These are phyloP conservation scores for Halcyon malimbica DNA, from an alignment of 2,113 vertebrate genomes.

Conservation along the genomic window DNA sequence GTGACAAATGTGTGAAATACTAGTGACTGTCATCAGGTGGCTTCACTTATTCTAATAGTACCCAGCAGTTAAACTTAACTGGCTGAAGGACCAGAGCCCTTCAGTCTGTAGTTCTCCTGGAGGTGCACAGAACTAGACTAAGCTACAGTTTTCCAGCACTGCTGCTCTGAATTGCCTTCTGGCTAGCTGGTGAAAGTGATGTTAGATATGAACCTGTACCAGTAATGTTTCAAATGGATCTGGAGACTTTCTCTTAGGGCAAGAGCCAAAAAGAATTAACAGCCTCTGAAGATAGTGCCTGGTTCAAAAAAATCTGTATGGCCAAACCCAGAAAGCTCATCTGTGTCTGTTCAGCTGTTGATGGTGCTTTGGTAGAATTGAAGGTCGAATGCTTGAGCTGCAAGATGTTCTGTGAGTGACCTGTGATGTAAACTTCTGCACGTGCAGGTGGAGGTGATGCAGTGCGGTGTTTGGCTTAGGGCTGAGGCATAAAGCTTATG, in stretches of 20 bases:
- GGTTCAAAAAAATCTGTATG: neutral
- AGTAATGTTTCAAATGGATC: neutral
- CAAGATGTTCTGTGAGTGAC: neutral
- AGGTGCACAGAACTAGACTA: neutral
- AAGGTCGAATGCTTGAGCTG: neutral
- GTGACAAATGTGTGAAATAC: neutral
- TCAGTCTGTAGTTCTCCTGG: neutral
- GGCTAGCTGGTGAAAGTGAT: neutral
- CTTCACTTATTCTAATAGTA: neutral
- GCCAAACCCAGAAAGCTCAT: neutral
- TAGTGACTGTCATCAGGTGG: neutral
- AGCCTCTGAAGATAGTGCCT: neutral
- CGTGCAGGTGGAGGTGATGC: neutral
- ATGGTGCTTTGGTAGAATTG: neutral
- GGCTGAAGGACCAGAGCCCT: neutral
- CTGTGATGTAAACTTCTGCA: neutral
- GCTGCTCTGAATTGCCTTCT: neutral
- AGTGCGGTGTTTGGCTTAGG: neutral
- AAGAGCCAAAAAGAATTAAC: neutral
- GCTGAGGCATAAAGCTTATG: neutral
- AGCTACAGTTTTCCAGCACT: neutral
- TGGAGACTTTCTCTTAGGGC: neutral
- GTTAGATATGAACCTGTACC: neutral
- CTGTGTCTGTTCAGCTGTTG: neutral
- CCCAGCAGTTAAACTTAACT: neutral